A percentile compares a stretch with the other conserved stretches of the same genome.
Conservation (phyloP, 2,113 vertebrate species). For the Micronisus gabar region DNA sequence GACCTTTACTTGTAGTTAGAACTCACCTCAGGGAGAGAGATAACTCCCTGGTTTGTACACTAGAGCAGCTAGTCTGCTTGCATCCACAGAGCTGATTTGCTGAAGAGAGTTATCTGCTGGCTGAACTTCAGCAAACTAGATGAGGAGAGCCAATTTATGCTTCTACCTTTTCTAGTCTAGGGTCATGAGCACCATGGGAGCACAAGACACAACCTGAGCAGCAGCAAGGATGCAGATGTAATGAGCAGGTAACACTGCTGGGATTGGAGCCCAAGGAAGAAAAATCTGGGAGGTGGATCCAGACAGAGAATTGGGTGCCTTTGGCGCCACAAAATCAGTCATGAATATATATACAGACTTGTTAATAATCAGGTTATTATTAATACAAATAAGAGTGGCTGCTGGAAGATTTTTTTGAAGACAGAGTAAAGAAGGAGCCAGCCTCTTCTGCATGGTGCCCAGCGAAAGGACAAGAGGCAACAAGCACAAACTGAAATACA, state of each 20-base stretch:
- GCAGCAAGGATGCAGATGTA: background rate
- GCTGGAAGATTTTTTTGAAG: background rate
- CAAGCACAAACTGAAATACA: background rate
- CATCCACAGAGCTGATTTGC: background rate
- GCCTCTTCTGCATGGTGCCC: background rate
- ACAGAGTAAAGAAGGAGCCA: background rate
- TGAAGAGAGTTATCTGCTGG: background rate
- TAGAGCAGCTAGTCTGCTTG: background rate
- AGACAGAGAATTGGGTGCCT: background rate
- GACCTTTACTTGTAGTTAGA: background rate
- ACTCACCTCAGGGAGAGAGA: background rate
- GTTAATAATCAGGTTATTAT: background rate
- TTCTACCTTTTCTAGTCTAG: background rate
- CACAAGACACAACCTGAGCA: background rate
- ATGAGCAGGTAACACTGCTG: background rate
- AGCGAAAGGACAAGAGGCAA: background rate
- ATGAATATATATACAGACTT: background rate
- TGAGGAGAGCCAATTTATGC: background rate
- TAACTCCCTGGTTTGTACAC: background rate
- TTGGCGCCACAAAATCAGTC: background rate
- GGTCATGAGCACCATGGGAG: accelerated
- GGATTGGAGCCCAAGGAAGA: background rate
- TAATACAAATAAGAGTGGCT: background rate
- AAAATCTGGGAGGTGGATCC: background rate
- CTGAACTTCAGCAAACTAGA: background rate